phyloP scores from a whole-genome alignment of 2,888 invertebrate genomes.

The Agriopis marginaria region DNA sequence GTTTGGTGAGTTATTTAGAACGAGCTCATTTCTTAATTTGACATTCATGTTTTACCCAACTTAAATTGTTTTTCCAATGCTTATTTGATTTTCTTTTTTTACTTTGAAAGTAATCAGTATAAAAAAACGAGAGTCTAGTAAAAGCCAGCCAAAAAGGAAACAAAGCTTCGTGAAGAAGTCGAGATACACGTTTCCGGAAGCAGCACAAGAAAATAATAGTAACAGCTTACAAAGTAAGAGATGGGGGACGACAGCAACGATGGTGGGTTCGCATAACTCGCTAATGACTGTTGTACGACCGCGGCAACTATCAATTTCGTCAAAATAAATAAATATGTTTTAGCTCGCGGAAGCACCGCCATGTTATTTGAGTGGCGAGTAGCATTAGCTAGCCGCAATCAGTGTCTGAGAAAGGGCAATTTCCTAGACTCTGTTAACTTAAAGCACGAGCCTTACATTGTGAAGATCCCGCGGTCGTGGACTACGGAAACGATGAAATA shows the following conservation, averaged over 20 bases:
- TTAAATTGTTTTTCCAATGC: too few species aligned
- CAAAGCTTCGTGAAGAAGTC: background rate
- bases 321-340: slow-evolving; percentile 80
- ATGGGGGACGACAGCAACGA: slow-evolving; percentile 49
- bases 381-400: slow-evolving; percentile 76
- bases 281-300: slow-evolving; percentile 67
- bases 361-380: slow-evolving; percentile 71
- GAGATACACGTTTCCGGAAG: slow-evolving; percentile 23
- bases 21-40: too few species aligned
- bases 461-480: slow-evolving; percentile 66
- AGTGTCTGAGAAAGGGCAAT: slow-evolving; percentile 77
- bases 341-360: slow-evolving; percentile 77
- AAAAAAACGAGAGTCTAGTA: slow-evolving; percentile 1
- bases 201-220: slow-evolving; percentile 36
- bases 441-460: slow-evolving; percentile 74
- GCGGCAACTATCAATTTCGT: slow-evolving; percentile 73
- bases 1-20: too few species aligned
- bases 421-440: slow-evolving; percentile 74
- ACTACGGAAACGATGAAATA: slow-evolving; percentile 71
- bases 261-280: slow-evolving; percentile 51
- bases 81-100: too few species aligned
- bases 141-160: background rate
- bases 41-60: too few species aligned
- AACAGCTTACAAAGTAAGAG: slow-evolving; percentile 41
- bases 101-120: too few species aligned